These are phyloP conservation scores for Pristis pectinata DNA, from an alignment of 2,797 vertebrate genomes.

Conservation along the genomic window DNA sequence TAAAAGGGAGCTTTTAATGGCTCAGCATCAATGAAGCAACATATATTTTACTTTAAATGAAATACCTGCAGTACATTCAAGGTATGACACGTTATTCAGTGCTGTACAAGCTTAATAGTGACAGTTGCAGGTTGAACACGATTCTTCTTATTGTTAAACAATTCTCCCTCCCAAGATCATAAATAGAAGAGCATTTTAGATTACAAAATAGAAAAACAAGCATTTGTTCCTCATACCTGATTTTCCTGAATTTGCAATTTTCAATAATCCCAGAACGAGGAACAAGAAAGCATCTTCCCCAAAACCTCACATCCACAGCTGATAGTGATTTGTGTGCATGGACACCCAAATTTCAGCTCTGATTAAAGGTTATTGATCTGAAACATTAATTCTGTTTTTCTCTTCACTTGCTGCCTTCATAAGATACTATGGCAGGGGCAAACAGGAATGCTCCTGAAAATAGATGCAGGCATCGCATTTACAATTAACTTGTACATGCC, in stretches of 20 bases:
- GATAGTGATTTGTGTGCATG: background rate
- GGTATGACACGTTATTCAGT: background rate
- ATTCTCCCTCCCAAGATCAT: background rate
- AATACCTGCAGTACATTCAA: background rate
- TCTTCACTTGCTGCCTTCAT: too few relatives aligned
- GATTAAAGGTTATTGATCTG: too few relatives aligned
- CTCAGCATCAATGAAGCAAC: background rate
- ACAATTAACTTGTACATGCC: too few relatives aligned
- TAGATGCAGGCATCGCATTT: too few relatives aligned
- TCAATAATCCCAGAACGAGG: background rate
- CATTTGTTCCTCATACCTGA: background rate
- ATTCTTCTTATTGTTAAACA: background rate
- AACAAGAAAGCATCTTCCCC: background rate
- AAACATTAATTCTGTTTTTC: too few relatives aligned
- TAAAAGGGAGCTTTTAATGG: constrained; percentile 3
- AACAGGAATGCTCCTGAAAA: too few relatives aligned
- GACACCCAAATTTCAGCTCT: background rate
- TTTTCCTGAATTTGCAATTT: background rate
- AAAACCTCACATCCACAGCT: background rate
- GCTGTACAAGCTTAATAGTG: background rate
- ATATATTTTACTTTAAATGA: constrained; percentile 10
- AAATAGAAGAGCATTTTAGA: background rate
- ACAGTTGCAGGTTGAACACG: background rate
- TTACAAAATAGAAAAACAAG: background rate
- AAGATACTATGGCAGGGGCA: too few relatives aligned